A percentile compares a stretch with the other conserved stretches of the same genome.
Conservation (phyloP, 2,888 invertebrate genomes). For the Eulithis prunata region DNA sequence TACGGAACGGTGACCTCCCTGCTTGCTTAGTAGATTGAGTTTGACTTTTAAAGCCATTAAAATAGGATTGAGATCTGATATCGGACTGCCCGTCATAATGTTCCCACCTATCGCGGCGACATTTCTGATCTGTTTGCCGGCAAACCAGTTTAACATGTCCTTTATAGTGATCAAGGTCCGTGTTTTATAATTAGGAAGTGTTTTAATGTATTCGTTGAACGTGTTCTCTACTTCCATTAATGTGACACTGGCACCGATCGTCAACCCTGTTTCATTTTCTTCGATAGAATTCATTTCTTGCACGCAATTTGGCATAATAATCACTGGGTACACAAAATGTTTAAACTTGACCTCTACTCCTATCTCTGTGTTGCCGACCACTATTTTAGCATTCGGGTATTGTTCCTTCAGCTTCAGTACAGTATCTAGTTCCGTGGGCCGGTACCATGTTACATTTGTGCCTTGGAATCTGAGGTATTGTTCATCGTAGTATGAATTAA, state of each 20-base stretch:
- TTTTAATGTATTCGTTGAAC: slow-evolving; percentile 85
- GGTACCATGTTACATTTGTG: slow-evolving; percentile 87
- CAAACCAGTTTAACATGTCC: slow-evolving; percentile 97
- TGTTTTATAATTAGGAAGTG: slow-evolving; percentile 85
- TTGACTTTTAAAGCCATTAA: slow-evolving; percentile 93
- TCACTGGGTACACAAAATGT: slow-evolving; percentile 88
- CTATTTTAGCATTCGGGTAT: slow-evolving; percentile 88
- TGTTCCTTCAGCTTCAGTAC: slow-evolving; percentile 87
- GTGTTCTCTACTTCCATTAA: slow-evolving; percentile 89
- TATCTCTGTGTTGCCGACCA: slow-evolving; percentile 93
- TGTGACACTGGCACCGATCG: slow-evolving; percentile 92
- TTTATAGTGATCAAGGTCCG: slow-evolving; percentile 88
- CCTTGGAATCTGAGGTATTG: slow-evolving; percentile 80
- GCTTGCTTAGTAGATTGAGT: slow-evolving; percentile 85
- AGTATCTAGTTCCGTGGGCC: slow-evolving; percentile 85
- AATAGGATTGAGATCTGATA: slow-evolving; percentile 97
- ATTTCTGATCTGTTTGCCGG: slow-evolving; percentile 97
- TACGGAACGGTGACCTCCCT: slow-evolving; percentile 83
- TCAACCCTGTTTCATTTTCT: slow-evolving; percentile 84
- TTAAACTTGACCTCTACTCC: slow-evolving; percentile 94
- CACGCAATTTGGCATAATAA: slow-evolving; percentile 94
- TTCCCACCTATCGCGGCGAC: slow-evolving; percentile 97
- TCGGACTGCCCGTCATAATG: slow-evolving; percentile 98
- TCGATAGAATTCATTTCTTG: slow-evolving; percentile 89
- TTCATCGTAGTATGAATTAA: slow-evolving; percentile 84